Base-by-base conservation (phyloP, 2,113 vertebrate species). In the Myotis davidii region DNA sequence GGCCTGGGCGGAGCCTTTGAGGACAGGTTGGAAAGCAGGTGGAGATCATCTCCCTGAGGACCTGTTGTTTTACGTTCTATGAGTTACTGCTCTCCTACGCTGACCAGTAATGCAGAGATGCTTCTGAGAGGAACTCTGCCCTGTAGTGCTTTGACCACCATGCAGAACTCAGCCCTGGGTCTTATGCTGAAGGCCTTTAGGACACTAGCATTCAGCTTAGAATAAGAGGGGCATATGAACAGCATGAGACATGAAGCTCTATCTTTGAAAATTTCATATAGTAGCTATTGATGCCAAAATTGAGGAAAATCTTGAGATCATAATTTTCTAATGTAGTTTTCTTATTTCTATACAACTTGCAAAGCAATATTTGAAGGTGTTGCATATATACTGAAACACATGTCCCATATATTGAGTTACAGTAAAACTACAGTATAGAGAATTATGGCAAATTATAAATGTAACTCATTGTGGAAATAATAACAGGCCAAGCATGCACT, bases 201-300 rank as follows among this genome's bases (percentile, higher is more conserved):
- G 67, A 93, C 20, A 59, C 1, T 2, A 37, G 52, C 17, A 59
- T 77, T 56, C 18, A 32, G 9, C 56, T 73, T 27, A 16, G 72
- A 37, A 52, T 6, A 61, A 16, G 42, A 42, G 52, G 48, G 45
- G 21, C 9, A 7, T 34, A 25, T 6, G 14, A 67, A 32, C 32
- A 50, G 56, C 39, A 29, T 0, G 1, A 67, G 70, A 39, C 0
- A 0, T 0, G 1, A 32, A 23, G 9, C 25, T 73, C 27, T 18
- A 23, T 5, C 10, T 89, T 54, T 11, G 32, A 82, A 78, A 64
- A 52, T 27, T 2, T 17, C 59, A 11, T 21, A 3, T 14, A 29
- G 64, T 4, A 39, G 70, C 3, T 13, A 12, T 0, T 7, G 59
- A 32, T 69, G 37, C 17, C 39, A 59, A 92, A 54, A 81, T 9